Conservation (phyloP, 2,888 invertebrate species). For the Clunio marinus region DNA sequence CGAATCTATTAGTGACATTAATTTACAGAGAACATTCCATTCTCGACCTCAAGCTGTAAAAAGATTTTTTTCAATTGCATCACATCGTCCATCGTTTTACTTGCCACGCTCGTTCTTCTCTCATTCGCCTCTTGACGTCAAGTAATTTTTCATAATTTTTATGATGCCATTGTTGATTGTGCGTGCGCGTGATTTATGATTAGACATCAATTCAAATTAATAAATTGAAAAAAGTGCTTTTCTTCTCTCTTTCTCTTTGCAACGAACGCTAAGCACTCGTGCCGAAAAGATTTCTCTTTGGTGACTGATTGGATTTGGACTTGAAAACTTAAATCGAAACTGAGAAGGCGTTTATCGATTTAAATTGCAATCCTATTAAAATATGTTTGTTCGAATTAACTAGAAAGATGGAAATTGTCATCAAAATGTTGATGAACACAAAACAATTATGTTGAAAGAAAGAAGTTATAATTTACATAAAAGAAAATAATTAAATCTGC, state of each 20-base stretch:
- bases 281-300: not conserved
- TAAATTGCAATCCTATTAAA: too few relatives aligned
- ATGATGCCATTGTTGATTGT: conserved; percentile 16
- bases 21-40: not conserved
- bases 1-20: too few relatives aligned
- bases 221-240: not conserved
- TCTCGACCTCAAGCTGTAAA: not conserved
- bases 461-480: conserved; percentile 17
- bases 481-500: conserved; percentile 35
- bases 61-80: not conserved
- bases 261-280: not conserved
- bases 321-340: too few relatives aligned
- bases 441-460: not conserved
- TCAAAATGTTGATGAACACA: not conserved
- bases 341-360: too few relatives aligned
- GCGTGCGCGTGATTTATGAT: conserved; percentile 30
- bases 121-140: not conserved
- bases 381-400: too few relatives aligned
- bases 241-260: not conserved
- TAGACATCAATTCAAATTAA: conserved; percentile 33
- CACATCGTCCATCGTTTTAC: too few relatives aligned
- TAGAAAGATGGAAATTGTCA: not conserved
- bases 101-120: too few relatives aligned
- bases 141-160: conserved; percentile 13
- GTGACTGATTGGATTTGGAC: not conserved